phyloP scores from a whole-genome alignment of 2,113 vertebrate genomes.

The Steatornis caripensis region DNA sequence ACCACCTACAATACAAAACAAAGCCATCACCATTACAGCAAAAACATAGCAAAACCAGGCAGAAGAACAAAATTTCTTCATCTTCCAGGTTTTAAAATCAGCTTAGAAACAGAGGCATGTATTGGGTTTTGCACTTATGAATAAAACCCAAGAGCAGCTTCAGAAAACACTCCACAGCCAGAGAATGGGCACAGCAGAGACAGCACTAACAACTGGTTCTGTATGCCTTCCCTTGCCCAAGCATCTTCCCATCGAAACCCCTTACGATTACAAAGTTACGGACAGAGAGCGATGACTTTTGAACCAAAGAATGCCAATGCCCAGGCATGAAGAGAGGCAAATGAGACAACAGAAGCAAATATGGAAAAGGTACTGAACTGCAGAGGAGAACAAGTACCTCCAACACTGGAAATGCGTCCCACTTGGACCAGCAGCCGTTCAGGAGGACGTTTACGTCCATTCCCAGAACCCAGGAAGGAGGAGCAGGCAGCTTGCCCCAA shows the following conservation, averaged over 20 bases:
- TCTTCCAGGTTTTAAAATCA: background rate
- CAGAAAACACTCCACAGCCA: background rate
- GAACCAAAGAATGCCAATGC: background rate
- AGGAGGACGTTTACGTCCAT: background rate
- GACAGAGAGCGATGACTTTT: background rate
- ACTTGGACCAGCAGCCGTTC: background rate
- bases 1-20: conserved; percentile 71
- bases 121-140: background rate
- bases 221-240: background rate
- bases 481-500: background rate
- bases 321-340: background rate
- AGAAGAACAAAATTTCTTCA: background rate
- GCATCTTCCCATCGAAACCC: background rate
- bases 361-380: background rate
- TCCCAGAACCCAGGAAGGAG: background rate
- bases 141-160: background rate
- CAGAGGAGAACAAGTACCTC: background rate
- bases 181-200: background rate
- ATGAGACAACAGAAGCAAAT: background rate
- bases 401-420: background rate
- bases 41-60: background rate
- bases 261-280: background rate
- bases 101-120: background rate
- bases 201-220: background rate
- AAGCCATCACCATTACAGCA: background rate